These are phyloP conservation scores for Drosophila mulleri DNA, from an alignment of 2,888 invertebrate genomes.

Conservation along the genomic window DNA sequence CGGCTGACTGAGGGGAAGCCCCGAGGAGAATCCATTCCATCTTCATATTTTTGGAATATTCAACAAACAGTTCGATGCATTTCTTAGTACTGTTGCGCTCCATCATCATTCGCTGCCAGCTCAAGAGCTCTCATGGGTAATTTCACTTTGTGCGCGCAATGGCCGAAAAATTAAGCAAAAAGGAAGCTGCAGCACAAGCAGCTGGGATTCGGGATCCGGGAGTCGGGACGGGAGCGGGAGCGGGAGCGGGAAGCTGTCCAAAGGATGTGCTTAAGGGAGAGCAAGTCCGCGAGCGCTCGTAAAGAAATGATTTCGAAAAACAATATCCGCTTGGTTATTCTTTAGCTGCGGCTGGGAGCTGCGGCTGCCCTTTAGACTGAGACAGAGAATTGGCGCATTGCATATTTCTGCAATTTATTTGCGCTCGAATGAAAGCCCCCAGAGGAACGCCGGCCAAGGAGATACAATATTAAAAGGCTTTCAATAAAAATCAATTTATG, in stretches of 20 bases:
- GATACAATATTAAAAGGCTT: constrained; percentile 66
- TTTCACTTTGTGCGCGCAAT: constrained; percentile 74
- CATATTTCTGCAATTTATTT: constrained; percentile 75
- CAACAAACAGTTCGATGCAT: constrained; percentile 54
- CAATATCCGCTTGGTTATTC: constrained; percentile 69
- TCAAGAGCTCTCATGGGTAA: constrained; percentile 67
- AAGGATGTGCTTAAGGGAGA: constrained; percentile 20
- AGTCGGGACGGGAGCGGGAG: background rate
- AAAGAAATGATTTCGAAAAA: constrained; percentile 74
- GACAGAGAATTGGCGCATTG: constrained; percentile 67
- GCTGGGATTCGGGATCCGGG: background rate
- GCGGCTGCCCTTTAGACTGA: constrained; percentile 40
- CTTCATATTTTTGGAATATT: constrained; percentile 33
- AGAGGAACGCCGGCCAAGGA: constrained; percentile 10
- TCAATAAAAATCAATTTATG: constrained; percentile 67
- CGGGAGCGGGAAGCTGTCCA: background rate
- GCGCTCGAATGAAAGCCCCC: constrained; percentile 62
- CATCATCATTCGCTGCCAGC: constrained; percentile 22
- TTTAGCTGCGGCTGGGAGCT: constrained; percentile 40
- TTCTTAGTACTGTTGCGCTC: constrained; percentile 35
- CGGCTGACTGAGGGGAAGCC: no score
- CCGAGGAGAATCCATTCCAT: constrained; percentile 1
- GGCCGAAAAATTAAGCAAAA: constrained; percentile 69
- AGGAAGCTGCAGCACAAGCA: constrained; percentile 34
- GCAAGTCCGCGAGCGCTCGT: constrained; percentile 34